These are phyloP conservation scores for Neopipo cinnamomea DNA, from an alignment of 2,113 vertebrate genomes.

Conservation along the genomic window DNA sequence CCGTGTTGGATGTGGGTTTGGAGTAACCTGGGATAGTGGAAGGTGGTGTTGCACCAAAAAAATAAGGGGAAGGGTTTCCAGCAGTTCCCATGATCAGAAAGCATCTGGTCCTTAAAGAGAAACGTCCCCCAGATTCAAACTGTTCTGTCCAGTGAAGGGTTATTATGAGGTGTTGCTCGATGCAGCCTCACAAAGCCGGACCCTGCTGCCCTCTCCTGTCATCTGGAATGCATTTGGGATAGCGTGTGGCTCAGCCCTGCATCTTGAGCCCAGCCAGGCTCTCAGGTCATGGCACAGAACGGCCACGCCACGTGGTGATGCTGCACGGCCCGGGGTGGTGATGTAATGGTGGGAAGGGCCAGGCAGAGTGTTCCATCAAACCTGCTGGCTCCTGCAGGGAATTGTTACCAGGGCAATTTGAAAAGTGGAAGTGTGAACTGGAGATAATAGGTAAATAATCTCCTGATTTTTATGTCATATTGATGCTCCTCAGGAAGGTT, in stretches of 20 bases:
- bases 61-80: background rate
- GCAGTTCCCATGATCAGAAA: background rate
- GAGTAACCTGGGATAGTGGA: background rate
- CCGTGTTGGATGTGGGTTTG: background rate
- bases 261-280: background rate
- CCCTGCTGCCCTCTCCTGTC: background rate
- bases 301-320: background rate
- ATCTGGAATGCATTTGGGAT: background rate
- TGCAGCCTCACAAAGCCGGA: background rate
- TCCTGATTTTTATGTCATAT: background rate
- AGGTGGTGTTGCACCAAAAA: background rate
- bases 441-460: background rate
- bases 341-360: background rate
- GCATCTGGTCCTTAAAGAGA: background rate
- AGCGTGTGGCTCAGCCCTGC: background rate
- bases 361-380: background rate
- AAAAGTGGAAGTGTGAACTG: background rate
- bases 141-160: no score
- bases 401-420: background rate
- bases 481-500: rapidly evolving
- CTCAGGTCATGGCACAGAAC: background rate
- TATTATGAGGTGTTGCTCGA: background rate
- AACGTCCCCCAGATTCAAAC: background rate
- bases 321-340: background rate
- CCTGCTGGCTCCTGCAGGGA: background rate